These are phyloP conservation scores for Monochamus alternatus DNA, from an alignment of 2,888 invertebrate species.

Conservation along the genomic window DNA sequence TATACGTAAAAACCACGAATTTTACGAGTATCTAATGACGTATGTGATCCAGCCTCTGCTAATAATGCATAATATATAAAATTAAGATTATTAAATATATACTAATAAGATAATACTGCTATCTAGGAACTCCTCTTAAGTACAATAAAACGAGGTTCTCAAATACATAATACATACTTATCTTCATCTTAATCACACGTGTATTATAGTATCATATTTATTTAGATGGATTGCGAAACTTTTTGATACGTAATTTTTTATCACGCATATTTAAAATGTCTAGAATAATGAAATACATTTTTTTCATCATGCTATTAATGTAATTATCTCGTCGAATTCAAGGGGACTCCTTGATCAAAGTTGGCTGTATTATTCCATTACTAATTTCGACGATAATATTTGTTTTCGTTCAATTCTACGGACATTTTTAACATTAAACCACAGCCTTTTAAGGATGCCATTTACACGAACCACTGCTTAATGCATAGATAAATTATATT, in stretches of 20 bases:
- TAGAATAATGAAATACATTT: constrained; percentile 20
- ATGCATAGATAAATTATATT: too few species aligned
- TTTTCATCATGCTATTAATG: constrained; percentile 15
- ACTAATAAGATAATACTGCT: not conserved
- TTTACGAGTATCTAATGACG: too few species aligned
- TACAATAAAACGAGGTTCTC: not conserved
- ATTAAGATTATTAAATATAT: not conserved
- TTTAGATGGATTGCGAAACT: constrained; percentile 23
- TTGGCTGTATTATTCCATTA: constrained; percentile 1
- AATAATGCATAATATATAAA: too few species aligned
- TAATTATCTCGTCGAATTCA: constrained; percentile 29
- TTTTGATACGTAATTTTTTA: constrained; percentile 13
- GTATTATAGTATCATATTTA: constrained; percentile 11
- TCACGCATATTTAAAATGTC: constrained; percentile 27
- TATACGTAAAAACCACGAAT: too few species aligned
- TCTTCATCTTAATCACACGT: not conserved
- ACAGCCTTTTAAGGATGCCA: too few species aligned
- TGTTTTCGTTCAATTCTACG: not conserved
- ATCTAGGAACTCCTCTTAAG: not conserved
- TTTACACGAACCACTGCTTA: too few species aligned
- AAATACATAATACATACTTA: constrained; percentile 1
- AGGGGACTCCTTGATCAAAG: constrained; percentile 26
- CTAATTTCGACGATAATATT: not conserved
- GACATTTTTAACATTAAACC: too few species aligned
- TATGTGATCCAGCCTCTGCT: too few species aligned